phyloP scores from a whole-genome alignment of 2,888 invertebrate species.

The Julus scanicus region DNA sequence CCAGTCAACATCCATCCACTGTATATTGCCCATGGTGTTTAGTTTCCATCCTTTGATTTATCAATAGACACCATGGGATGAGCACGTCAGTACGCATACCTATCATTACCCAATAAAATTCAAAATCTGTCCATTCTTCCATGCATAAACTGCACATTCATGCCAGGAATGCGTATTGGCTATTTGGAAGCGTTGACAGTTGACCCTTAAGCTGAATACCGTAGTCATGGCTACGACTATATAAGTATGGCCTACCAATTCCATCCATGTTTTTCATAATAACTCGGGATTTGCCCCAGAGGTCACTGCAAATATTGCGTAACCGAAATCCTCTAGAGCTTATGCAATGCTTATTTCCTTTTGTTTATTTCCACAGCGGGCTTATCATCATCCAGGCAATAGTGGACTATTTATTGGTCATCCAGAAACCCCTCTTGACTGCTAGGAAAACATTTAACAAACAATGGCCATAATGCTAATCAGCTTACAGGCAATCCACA shows the following conservation, averaged over 20 bases:
- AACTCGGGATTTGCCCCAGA: neutral
- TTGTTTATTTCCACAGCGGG: neutral
- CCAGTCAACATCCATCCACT: neutral
- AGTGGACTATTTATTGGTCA: neutral
- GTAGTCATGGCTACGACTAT: neutral
- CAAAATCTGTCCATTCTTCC: neutral
- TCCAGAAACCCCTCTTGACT: neutral
- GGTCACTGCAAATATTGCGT: neutral
- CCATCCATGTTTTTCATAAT: conserved; percentile 35
- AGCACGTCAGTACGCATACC: conserved; percentile 2
- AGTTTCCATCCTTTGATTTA: neutral
- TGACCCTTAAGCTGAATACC: neutral
- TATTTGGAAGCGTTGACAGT: conserved; percentile 12
- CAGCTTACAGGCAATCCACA: neutral
- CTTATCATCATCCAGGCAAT: neutral
- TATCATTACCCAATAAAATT: conserved; percentile 33
- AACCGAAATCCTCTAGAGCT: neutral
- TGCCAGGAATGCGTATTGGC: conserved; percentile 29
- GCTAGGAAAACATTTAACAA: neutral
- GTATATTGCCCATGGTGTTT: neutral
- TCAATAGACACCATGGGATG: neutral
- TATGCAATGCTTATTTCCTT: neutral
- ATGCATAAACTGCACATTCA: conserved; percentile 8
- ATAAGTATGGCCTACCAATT: neutral
- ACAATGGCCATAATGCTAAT: conserved; percentile 20